Conservation (phyloP, 2,888 invertebrate genomes). For the Acanthosoma haemorrhoidale region DNA sequence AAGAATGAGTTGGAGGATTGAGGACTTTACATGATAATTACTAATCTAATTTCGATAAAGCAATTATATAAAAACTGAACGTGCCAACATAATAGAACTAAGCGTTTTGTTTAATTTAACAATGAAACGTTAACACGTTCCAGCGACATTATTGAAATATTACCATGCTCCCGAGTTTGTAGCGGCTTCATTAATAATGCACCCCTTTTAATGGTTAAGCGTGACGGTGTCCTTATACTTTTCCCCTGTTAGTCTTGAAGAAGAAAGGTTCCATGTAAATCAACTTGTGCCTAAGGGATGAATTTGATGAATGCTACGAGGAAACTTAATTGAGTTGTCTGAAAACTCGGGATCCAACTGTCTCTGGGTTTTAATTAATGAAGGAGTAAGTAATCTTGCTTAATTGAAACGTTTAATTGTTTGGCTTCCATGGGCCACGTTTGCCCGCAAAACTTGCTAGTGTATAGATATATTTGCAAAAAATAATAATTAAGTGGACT, state of each 20-base stretch:
- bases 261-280: not conserved
- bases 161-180: not conserved
- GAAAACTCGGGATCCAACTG: constrained; percentile 8
- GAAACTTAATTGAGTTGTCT: constrained; percentile 11
- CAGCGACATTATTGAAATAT: too few species aligned
- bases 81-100: too few species aligned
- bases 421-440: not conserved
- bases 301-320: constrained; percentile 5
- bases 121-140: too few species aligned
- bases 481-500: too few species aligned
- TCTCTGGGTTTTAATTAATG: constrained; percentile 2
- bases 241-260: not conserved
- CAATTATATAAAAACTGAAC: too few species aligned
- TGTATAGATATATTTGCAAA: too few species aligned
- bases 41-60: too few species aligned
- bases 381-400: constrained; percentile 12
- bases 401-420: constrained; percentile 8
- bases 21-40: too few species aligned
- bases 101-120: too few species aligned
- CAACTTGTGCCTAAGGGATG: not conserved
- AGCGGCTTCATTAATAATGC: too few species aligned
- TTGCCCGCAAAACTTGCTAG: not conserved
- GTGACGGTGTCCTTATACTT: not conserved
- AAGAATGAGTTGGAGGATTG: too few species aligned
- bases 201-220: too few species aligned